Base-by-base conservation (phyloP, 1,140 invertebrate species). In the Babylonia areolata region DNA sequence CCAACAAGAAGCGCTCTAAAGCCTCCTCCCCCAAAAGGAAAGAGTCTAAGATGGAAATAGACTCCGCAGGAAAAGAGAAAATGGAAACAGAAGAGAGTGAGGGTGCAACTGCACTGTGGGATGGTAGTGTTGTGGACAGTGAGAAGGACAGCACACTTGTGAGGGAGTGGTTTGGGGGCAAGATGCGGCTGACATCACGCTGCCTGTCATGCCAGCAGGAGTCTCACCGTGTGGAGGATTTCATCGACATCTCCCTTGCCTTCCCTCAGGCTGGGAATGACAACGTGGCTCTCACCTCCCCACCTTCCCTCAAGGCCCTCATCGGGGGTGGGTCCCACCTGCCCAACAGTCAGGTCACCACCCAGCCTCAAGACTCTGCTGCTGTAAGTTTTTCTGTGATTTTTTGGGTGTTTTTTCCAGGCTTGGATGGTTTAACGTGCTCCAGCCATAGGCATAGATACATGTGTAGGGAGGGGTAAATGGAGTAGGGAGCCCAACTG, bases 211-310 rank as follows among this genome's bases (percentile, higher is more conserved):
- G 97, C 92, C 94, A 95, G 69, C 96, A 95, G 5, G 95, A 96
- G 79, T 97, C 97, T 0, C 95, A 96, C 58, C 96, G 96, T 28
- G 96, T 95, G 12, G 97, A 97, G 92, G 95, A 95, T 81, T 97
- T 97, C 93, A 95, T 96, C 5, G 97, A 98, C 89, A 94, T 98
- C 11, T 97, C 97, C 83, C 94, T 98, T 9, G 97, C 97, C 1
- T 97, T 97, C 93, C 97, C 97, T 0, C 33, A 84, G 39, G 37
- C 23, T 15, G 82, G 64, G 69, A 5, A 37, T 9, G 69, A 17
- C 40, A 46, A 40, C 17, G 85, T 83, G 85, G 35, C 5, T 79
- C 23, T 51, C 9, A 77, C 88, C 1, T 84, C 82, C 1, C 82
- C 82, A 0, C 71, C 69, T 5, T 86, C 82, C 0, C 82, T 64